Evolutionary conservation across 2,113 vertebrate species (phyloP), one percentile per base, ranked within the genome.

Genomic region (Coregonus clupeaformis): DNA sequence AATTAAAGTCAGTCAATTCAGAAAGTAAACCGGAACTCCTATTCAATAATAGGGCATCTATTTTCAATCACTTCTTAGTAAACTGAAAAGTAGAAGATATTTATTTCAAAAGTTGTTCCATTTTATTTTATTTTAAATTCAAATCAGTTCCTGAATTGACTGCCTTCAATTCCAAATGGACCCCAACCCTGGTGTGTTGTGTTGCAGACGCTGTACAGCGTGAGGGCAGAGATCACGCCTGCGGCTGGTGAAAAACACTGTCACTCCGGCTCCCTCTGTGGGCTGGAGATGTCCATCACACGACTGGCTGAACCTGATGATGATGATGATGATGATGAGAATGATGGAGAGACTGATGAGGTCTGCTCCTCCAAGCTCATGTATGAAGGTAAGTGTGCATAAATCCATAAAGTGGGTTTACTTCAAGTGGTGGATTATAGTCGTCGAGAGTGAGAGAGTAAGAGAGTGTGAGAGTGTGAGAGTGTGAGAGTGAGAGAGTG

Each of bases 281-380:
- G 93, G 27, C 88, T 99, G 76, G 95, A 99, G 74, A 95, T 98
- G 64, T 93, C 90, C 4, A 94, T 99, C 82, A 97, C 95, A 0
- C 93, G 97, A 9, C 95, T 98, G 20, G 89, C 90, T 0, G 96
- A 94, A 63, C 93, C 95, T 36, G 88, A 88, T 0, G 97, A 97
- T 66, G 89, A 92, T 18, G 96, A 98, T n/a, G n/a, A n/a, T n/a
- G n/a, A n/a, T n/a, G n/a, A n/a, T n/a, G n/a, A n/a, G 74, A 89
- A 92, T 16, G 96, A 98, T 75, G 82, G 85, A 78, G 96, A 97
- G 69, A 89, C 89, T 0, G 95, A 97, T 2, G 94, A 95, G 6
- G 92, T 92, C 27, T 93, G 93, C 78, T 95, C 94, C 32, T 95
- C 95, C 52, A 97, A 96, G 86, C 94, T 99, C 3, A 95, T 99